Base-by-base conservation (phyloP, 1,140 invertebrate genomes). In the Schlechtendalia chinensis region DNA sequence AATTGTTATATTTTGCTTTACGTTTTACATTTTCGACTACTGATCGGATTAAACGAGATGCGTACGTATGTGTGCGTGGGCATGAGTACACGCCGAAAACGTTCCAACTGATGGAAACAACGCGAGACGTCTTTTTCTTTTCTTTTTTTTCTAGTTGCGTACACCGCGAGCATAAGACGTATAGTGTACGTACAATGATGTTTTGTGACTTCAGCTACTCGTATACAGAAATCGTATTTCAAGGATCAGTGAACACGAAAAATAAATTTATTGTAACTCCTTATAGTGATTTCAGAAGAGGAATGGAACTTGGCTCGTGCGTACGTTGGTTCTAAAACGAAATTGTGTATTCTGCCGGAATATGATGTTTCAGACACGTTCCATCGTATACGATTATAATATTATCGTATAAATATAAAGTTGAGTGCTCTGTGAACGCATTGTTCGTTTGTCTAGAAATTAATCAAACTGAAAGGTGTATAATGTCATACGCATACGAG, bases 371-470 rank as follows among this genome's bases (percentile, higher is more conserved):
- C 11, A 67, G 45, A 24, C 12, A 22, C 45, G 32, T 45, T 45
- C 47, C 10, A 11, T 50, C 47, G n/a, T 69, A 27, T 50, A 69
- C 22, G 16, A 24, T 14, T 69, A 11, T 47, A 22, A 39, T 65
- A 47, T 47, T 22, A 22, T 45, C 19, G 22, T 45, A 69, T 47
- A 32, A 12, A 22, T n/a, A n/a, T n/a, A n/a, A 45, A 53, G n/a
- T 45, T 45, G 5, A 69, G 5, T 24, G 1, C 32, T 10, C 5
- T 24, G 32, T 47, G 17, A 22, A 69, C 5, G 47, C 12, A 45
- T 67, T 67, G 47, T 69, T 47, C 39, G 47, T 47, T 69, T 69
- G 32, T 47, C 12, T 69, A 47, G 65, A 69, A 69, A 69, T 69
- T 22, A 69, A 69, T 69, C 65, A 50, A 69, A 50, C 16, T 50